Conservation (phyloP, 2,113 vertebrate genomes). For the Pan troglodytes region NHGRI_mPanTro3-v2.1_pri NC_072402.2:27543001-27543500, state of each 20-base stretch:
- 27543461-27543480: not conserved
- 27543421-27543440: not conserved
- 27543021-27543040: not conserved
- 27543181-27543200: not conserved
- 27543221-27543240: not conserved
- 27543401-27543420: not conserved
- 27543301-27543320: not conserved
- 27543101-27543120: not conserved
- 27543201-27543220: not conserved
- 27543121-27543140: not conserved
- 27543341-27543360: not conserved
- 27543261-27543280: not conserved
- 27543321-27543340: not conserved
- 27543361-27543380: not conserved
- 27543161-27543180: not conserved
- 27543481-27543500: not conserved
- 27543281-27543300: not conserved
- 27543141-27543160: not conserved
- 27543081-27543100: not conserved
- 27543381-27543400: not conserved
- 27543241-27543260: not conserved
- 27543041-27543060: not conserved
- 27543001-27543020: not conserved
- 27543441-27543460: not conserved
- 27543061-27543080: not conserved